These are phyloP conservation scores for Leptopilina drosophilae DNA, from an alignment of 2,888 invertebrate genomes.

Conservation along the genomic window DNA sequence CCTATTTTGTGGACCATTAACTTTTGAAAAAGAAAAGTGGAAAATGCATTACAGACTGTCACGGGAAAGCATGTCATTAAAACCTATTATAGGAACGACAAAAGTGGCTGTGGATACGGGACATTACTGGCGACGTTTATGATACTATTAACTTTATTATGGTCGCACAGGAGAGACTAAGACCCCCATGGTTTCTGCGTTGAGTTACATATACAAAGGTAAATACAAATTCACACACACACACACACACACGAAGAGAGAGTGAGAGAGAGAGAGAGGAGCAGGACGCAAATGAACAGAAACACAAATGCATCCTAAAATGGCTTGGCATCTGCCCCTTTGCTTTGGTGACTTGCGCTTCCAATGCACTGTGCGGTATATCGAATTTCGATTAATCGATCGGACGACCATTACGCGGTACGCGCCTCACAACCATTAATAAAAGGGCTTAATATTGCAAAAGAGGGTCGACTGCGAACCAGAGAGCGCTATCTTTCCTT, in stretches of 20 bases:
- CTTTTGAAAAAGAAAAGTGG: constrained; percentile 23
- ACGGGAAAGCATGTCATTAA: constrained; percentile 47
- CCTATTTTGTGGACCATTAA: neutral
- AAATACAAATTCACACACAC: neutral
- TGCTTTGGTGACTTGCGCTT: constrained; percentile 43
- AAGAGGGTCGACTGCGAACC: constrained; percentile 60
- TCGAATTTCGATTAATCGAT: constrained; percentile 77
- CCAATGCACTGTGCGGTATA: constrained; percentile 57
- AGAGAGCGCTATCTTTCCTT: constrained; percentile 46
- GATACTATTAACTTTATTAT: constrained; percentile 72
- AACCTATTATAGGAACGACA: constrained; percentile 56
- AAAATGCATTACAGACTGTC: constrained; percentile 29
- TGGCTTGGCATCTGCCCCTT: constrained; percentile 25
- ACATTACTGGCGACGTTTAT: constrained; percentile 68
- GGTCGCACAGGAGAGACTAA: constrained; percentile 57
- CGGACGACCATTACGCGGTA: constrained; percentile 66
- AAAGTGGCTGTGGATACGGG: constrained; percentile 62
- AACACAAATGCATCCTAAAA: constrained; percentile 30
- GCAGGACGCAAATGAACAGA: neutral
- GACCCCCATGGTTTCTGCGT: constrained; percentile 54
- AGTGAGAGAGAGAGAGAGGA: no score
- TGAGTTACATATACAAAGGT: constrained; percentile 41
- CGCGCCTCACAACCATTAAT: constrained; percentile 69
- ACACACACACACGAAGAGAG: no score
- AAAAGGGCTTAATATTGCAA: constrained; percentile 74